Evolutionary conservation across 2,113 vertebrate genomes (phyloP).

Genomic region (Ammospiza nelsoni): DNA sequence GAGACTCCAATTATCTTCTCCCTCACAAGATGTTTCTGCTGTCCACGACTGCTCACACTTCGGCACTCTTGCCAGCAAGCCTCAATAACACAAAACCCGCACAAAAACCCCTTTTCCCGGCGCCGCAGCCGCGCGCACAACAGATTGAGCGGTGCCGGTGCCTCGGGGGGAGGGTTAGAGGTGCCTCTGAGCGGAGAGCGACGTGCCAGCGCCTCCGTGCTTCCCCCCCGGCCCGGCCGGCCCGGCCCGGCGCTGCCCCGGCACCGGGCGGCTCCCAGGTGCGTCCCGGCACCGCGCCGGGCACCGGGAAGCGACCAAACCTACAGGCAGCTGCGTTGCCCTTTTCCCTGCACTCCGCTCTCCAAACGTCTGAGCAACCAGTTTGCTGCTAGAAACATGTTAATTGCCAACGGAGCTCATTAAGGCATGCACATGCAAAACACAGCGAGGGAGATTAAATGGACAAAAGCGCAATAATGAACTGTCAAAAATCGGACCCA

Average conservation of each 20-base stretch:
- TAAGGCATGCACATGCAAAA: conserved; percentile 91
- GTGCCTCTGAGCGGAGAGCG: conserved; percentile 59
- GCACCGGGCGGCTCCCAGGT: neutral
- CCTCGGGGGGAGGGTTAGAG: conserved; percentile 75
- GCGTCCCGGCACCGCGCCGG: conserved; percentile 23
- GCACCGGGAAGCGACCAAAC: conserved; percentile 83
- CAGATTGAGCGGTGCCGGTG: conserved; percentile 81
- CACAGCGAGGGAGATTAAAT: conserved; percentile 88
- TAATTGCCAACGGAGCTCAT: conserved; percentile 97
- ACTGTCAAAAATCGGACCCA: conserved; percentile 95
- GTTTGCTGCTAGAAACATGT: conserved; percentile 94
- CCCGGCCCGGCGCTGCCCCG: neutral
- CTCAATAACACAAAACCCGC: conserved; percentile 70
- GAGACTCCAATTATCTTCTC: conserved; percentile 84
- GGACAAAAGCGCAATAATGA: conserved; percentile 96
- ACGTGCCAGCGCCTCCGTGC: conserved; percentile 59
- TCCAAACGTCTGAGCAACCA: conserved; percentile 94
- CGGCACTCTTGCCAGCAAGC: conserved; percentile 83
- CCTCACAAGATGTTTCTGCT: conserved; percentile 84
- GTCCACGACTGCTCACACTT: conserved; percentile 85
- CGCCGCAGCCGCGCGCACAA: conserved; percentile 78
- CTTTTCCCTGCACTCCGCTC: conserved; percentile 93
- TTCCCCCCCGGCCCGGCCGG: neutral
- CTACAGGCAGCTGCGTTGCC: conserved; percentile 86
- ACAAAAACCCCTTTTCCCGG: conserved; percentile 68